Evolutionary conservation across 2,113 vertebrate species (phyloP), one percentile per base, ranked within the genome.

Genomic region (Vanacampus margaritifer): DNA sequence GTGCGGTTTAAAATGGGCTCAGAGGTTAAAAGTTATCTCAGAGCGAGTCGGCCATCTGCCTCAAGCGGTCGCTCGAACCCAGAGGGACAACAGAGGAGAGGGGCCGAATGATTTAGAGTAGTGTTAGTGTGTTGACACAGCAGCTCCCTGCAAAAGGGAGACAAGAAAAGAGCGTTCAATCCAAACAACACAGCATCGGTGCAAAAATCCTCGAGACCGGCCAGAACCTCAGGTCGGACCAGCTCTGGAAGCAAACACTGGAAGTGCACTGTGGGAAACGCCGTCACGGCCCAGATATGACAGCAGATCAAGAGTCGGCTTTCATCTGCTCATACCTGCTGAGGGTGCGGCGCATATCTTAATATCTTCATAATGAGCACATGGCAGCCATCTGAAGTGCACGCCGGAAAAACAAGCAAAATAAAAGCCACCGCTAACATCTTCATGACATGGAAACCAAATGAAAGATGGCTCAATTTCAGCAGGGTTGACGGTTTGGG

Each of bases 211-310:
- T 2, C 16, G 7, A 56, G 10, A 14, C 23, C 24, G 68, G 3
- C 2, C 19, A 37, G 36, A 36, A 13, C 35, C 72, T 76, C 69
- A 72, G 45, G 78, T 76, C 41, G 74, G 72, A 84, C 63, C 3
- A 75, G 80, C 79, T 81, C 54, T 64, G 35, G n/a, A n/a, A n/a
- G 64, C 8, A 68, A 66, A 72, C 51, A 71, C 48, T 10, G 21
- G 2, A 50, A 58, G 28, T 0, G 14, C 28, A 5, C 28, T 35
- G 56, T 36, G 56, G 36, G 21, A 62, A 62, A 39, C n/a, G 37
- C 37, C 11, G 13, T 17, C 26, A 8, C 26, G 26, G 26, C 14
- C 14, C 54, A 17, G 16, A 57, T 28, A 11, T 16, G 36, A 41
- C 36, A 8, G 35, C 59, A 1, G 24, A 17, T 53, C 51, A 2